A percentile compares a stretch with the other conserved stretches of the same genome.
These are phyloP conservation scores for Melanotaenia nigrans DNA, from an alignment of 2,797 vertebrate genomes.

Conservation along the genomic window DNA sequence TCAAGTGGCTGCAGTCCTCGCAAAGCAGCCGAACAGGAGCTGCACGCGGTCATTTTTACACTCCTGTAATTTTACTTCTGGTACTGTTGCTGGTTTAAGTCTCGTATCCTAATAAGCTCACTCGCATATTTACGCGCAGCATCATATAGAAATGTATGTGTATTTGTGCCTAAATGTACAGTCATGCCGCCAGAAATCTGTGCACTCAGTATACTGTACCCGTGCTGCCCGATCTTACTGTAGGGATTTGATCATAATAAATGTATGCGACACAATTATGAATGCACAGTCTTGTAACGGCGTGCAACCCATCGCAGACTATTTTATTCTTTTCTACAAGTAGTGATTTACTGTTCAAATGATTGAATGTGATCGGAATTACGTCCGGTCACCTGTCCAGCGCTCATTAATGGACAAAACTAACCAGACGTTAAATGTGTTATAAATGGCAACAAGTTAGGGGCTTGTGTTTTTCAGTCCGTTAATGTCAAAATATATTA, in stretches of 20 bases:
- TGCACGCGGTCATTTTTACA: constrained; percentile 34
- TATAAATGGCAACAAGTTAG: constrained; percentile 77
- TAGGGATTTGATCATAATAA: constrained; percentile 1
- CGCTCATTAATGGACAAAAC: constrained; percentile 12
- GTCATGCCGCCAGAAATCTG: constrained; percentile 4
- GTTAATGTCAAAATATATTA: constrained; percentile 8
- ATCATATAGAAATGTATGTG: neutral
- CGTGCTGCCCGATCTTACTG: constrained; percentile 4
- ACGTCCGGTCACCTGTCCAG: neutral
- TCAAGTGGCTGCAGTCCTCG: constrained; percentile 78
- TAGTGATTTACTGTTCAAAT: constrained; percentile 6
- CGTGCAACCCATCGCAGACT: neutral
- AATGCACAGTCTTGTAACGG: neutral
- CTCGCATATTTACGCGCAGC: neutral
- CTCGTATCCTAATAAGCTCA: neutral
- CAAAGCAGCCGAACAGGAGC: constrained; percentile 46
- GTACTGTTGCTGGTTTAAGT: neutral
- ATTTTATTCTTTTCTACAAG: constrained; percentile 12
- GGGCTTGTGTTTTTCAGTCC: constrained; percentile 4
- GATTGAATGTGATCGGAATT: neutral
- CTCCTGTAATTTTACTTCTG: constrained; percentile 22
- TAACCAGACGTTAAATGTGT: constrained; percentile 34
- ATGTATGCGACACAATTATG: constrained; percentile 6
- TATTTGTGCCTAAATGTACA: neutral
- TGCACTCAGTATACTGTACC: neutral